Base-by-base conservation (phyloP, 2,113 vertebrate genomes). In the Okapia johnstoni region DNA sequence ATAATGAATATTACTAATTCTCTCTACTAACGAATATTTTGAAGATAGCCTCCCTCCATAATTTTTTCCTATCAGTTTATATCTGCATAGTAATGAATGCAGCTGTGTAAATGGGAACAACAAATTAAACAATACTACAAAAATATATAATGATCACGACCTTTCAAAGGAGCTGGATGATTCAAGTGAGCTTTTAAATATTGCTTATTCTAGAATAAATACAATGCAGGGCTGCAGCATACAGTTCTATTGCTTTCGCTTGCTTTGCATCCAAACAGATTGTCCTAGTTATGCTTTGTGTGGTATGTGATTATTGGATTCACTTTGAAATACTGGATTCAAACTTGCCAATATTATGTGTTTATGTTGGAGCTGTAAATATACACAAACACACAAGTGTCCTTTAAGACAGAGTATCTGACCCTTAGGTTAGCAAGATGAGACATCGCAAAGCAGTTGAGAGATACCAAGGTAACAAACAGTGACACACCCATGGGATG, bases 31-130 rank as follows among this genome's bases (percentile, higher is more conserved):
- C 89, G 55, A 85, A 84, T 89, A 63, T 58, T 94, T 94, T 93
- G 88, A 97, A 95, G 92, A 60, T 8, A 55, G 10, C 33, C n/a
- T 96, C 43, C 40, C 36, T 97, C 6, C 25, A 93, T 66, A 87
- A 76, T 76, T 66, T 92, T 96, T 79, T 92, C 19, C 28, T 87
- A 54, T 95, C 50, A 90, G 85, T 96, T 97, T 97, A 88, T 96
- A 73, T 93, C 88, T 95, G 80, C 88, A 88, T 17, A 84, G 33
- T 90, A 96, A 97, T 95, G 91, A 95, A 97, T 25, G 33, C 30
- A 95, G 60, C 40, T 19, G 1, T 91, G 43, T 90, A 91, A 97
- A 88, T 84, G 25, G 17, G n/a, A 88, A 96, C 66, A 96, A 90
- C 60, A 55, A 95, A 94, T 96, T 90, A 94, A 96, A 54, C 46